Percentiles rank a stretch among this genome's conserved stretches.
Conservation (phyloP, 2,113 vertebrate genomes). For the Takifugu flavidus region DNA sequence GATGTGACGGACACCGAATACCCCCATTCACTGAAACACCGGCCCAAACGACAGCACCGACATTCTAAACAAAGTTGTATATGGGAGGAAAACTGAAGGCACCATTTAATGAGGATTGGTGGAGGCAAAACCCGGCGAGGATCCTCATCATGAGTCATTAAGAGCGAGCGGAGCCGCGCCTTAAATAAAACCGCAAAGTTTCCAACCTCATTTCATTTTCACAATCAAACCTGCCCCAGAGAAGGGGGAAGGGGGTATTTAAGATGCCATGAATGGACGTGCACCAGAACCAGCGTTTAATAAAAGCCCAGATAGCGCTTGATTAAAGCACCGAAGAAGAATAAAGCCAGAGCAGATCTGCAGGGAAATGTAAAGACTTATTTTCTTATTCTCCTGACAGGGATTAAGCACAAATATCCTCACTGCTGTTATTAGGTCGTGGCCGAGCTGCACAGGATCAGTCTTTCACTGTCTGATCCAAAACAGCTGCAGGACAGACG, state of each 20-base stretch:
- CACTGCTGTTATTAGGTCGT: conserved; percentile 51
- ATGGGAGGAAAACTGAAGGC: conserved; percentile 40
- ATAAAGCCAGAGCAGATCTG: conserved; percentile 53
- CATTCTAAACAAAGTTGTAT: conserved; percentile 29
- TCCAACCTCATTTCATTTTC: conserved; percentile 72
- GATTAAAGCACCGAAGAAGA: conserved; percentile 64
- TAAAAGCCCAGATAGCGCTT: conserved; percentile 61
- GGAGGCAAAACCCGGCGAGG: conserved; percentile 31
- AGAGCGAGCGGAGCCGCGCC: conserved; percentile 59
- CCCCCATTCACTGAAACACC: too few species aligned
- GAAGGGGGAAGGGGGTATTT: conserved; percentile 59
- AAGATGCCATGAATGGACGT: conserved; percentile 67
- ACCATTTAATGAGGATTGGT: conserved; percentile 55
- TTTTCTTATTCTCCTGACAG: conserved; percentile 52
- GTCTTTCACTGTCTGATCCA: conserved; percentile 26
- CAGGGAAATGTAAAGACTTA: conserved; percentile 60
- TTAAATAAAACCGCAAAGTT: conserved; percentile 72
- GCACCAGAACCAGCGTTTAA: conserved; percentile 68
- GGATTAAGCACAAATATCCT: conserved; percentile 65
- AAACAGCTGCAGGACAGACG: conserved; percentile 34
- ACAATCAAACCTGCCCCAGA: conserved; percentile 71
- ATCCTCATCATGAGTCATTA: conserved; percentile 66
- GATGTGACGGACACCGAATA: too few species aligned
- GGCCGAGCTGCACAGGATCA: conserved; percentile 42
- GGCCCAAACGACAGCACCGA: too few species aligned